Percentiles rank a stretch among this genome's conserved stretches.
Conservation (phyloP, 2,888 invertebrate species). For the Synergus itoensis region DNA sequence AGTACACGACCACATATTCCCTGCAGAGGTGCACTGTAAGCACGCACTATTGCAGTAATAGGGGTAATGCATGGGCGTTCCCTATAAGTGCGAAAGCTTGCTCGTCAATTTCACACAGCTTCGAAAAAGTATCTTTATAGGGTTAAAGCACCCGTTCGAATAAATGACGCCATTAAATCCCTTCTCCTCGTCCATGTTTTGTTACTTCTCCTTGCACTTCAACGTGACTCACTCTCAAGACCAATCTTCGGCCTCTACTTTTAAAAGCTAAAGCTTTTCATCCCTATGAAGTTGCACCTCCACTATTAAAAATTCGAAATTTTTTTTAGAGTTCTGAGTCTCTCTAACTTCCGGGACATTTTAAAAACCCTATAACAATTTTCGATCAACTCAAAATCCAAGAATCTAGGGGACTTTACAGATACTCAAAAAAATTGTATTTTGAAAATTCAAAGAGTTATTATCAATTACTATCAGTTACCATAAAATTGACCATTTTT, state of each 20-base stretch:
- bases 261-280: background rate
- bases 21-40: background rate
- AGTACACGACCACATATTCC: background rate
- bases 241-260: background rate
- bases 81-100: slow-evolving; percentile 33
- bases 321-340: too few relatives aligned
- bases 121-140: slow-evolving; percentile 16
- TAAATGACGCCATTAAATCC: slow-evolving; percentile 22
- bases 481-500: too few relatives aligned
- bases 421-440: too few relatives aligned
- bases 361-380: too few relatives aligned
- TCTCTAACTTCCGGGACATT: too few relatives aligned
- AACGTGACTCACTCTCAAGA: background rate
- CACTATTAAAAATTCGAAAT: too few relatives aligned
- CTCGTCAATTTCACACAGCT: slow-evolving; percentile 22
- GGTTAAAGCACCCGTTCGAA: slow-evolving; percentile 24
- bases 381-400: too few relatives aligned
- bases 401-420: too few relatives aligned
- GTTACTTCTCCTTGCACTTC: background rate
- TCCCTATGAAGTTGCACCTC: too few relatives aligned
- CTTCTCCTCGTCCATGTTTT: background rate
- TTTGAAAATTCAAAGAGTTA: too few relatives aligned
- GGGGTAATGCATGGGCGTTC: slow-evolving; percentile 12
- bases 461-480: too few relatives aligned
- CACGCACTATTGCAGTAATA: background rate